These are phyloP conservation scores for Pteria penguin DNA, from an alignment of 2,888 invertebrate genomes.

Conservation along the genomic window DNA sequence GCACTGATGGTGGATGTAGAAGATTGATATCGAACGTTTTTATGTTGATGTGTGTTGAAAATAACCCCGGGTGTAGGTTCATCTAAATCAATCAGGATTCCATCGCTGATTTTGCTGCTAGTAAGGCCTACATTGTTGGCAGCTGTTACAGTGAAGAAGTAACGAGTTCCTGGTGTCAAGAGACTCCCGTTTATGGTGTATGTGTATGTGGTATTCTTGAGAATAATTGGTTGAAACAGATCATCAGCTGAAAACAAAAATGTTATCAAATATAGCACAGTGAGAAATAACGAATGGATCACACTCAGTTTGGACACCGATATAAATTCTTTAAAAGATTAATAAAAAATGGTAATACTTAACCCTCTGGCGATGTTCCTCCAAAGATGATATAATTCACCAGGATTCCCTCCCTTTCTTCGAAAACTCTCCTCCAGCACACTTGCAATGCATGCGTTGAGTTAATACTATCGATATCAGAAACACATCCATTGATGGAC, in stretches of 20 bases:
- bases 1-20: slow-evolving; percentile 29
- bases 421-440: slow-evolving; percentile 10
- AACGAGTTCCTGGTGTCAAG: slow-evolving; percentile 32
- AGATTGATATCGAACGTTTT: slow-evolving; percentile 38
- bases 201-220: too few species aligned
- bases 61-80: slow-evolving; percentile 41
- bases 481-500: background rate
- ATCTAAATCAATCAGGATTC: slow-evolving; percentile 50
- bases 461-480: slow-evolving; percentile 7
- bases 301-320: too few species aligned
- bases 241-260: too few species aligned
- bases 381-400: background rate
- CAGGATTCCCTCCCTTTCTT: background rate
- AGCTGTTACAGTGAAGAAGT: slow-evolving; percentile 51
- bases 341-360: too few species aligned
- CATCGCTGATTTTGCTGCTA: slow-evolving; percentile 47
- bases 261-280: too few species aligned
- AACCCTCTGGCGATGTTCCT: too few species aligned
- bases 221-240: too few species aligned
- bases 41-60: slow-evolving; percentile 45
- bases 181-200: background rate
- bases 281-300: too few species aligned
- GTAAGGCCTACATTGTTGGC: slow-evolving; percentile 49
- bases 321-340: too few species aligned
- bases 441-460: slow-evolving; percentile 5